Evolutionary conservation across 1,140 invertebrate genomes (phyloP), one percentile per base, ranked within the genome.

Genomic region (Trachymyrmex cornetzi): DNA sequence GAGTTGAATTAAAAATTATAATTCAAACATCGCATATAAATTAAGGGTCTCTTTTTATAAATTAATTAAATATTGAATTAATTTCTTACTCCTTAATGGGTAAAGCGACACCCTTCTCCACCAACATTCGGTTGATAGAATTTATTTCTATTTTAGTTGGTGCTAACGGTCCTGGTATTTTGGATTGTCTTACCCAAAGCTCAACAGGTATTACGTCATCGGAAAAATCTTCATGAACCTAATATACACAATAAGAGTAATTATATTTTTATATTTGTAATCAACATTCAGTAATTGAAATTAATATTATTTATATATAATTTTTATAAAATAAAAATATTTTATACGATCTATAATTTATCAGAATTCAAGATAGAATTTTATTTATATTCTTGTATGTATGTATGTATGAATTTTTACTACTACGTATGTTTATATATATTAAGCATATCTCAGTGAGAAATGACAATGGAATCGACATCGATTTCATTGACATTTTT

Each of bases 101-200:
- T 30, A 97, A 93, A 0, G 95, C 96, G n/a, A 96, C 86, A 0
- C 96, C 96, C 63, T 95, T 92, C 2, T 96, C 94, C 9, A 96
- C 92, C 16, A 97, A 94, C 84, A 93, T 93, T 66, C 94, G 91
- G 82, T 96, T 97, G 3, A 97, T 87, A n/a, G 95, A 96, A 55
- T 94, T 93, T 92, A 96, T 96, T 74, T 96, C 95, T 0, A 95
- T 93, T 34, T 87, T 94, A 16, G 95, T 94, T 5, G 96, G 96
- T 22, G 95, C 94, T 7, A 95, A 94, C 16, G 96, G 95, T 71
- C 96, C 96, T 0, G 95, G 94, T 16, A 57, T 79, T 50, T 86
- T 89, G 0, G 93, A 93, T 63, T 95, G 93, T 87, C 95, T 96
- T 0, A 96, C 93, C 95, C 96, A 96, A 16, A 97, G 88, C 71